phyloP scores from a whole-genome alignment of 2,797 vertebrate genomes.

The Molossus alvarezi region DNA sequence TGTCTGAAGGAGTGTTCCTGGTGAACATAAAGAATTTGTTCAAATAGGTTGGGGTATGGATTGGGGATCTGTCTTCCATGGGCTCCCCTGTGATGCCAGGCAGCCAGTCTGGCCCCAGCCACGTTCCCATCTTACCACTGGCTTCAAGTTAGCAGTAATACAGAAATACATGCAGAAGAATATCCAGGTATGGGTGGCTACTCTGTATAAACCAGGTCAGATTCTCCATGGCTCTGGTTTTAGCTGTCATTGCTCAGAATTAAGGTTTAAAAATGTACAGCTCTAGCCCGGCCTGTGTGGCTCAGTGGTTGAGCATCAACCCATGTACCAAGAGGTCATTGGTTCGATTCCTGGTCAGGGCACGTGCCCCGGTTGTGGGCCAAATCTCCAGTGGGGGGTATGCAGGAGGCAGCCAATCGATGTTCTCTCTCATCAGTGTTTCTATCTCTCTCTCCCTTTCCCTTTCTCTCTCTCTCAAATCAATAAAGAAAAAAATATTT shows the following conservation, averaged over 20 bases:
- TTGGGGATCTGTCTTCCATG: background rate
- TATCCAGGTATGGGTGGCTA: background rate
- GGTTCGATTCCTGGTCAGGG: too few relatives aligned
- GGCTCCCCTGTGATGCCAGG: background rate
- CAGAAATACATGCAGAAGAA: background rate
- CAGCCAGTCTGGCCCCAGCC: background rate
- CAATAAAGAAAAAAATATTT: constrained; percentile 31
- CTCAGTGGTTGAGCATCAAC: too few relatives aligned
- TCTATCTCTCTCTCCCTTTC: too few relatives aligned
- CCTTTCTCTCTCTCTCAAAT: too few relatives aligned
- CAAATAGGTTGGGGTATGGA: background rate
- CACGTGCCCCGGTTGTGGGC: too few relatives aligned
- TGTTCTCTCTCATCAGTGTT: too few relatives aligned
- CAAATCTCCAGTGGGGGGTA: too few relatives aligned
- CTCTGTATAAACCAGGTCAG: background rate
- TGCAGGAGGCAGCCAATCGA: too few relatives aligned
- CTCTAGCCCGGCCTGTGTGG: background rate
- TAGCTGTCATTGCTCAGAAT: constrained; percentile 65
- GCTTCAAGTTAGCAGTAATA: too few relatives aligned
- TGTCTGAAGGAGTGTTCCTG: background rate
- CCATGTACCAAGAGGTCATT: too few relatives aligned
- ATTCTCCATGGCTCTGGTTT: background rate
- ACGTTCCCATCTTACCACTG: background rate
- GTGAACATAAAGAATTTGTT: background rate
- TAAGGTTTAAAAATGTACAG: constrained; percentile 75